These are phyloP conservation scores for Rhogogaster chlorosoma DNA, from an alignment of 2,888 invertebrate genomes.

Conservation along the genomic window DNA sequence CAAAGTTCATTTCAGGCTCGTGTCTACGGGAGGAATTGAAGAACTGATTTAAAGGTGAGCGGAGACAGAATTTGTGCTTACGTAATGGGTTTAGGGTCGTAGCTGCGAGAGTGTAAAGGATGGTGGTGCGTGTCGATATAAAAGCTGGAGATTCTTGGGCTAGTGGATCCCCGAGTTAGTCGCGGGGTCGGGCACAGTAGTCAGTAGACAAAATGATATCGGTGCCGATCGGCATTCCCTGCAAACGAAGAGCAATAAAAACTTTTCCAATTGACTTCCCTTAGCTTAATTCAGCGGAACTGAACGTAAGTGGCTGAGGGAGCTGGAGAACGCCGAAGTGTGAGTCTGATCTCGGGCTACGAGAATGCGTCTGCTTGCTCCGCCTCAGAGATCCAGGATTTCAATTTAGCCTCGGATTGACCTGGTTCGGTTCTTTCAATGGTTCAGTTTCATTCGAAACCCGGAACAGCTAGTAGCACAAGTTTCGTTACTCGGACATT, in stretches of 20 bases:
- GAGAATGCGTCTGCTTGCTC: slow-evolving; percentile 48
- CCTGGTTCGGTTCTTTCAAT: slow-evolving; percentile 61
- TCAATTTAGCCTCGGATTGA: slow-evolving; percentile 62
- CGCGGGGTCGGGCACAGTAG: background rate
- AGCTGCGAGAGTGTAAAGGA: background rate
- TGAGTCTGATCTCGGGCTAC: slow-evolving; percentile 49
- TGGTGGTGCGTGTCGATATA: slow-evolving; percentile 20
- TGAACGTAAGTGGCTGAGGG: slow-evolving; percentile 61
- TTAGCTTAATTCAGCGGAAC: slow-evolving; percentile 68
- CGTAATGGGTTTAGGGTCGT: slow-evolving; percentile 1
- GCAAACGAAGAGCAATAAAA: slow-evolving; percentile 70
- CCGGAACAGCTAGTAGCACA: background rate
- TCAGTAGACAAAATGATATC: slow-evolving; percentile 60
- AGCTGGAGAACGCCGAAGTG: slow-evolving; percentile 35
- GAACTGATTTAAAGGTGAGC: background rate
- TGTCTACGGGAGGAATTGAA: background rate
- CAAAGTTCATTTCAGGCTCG: background rate
- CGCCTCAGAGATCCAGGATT: slow-evolving; percentile 56
- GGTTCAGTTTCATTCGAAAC: slow-evolving; percentile 57
- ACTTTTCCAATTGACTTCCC: slow-evolving; percentile 73
- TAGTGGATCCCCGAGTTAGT: background rate
- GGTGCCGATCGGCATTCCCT: slow-evolving; percentile 65
- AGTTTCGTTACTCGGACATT: slow-evolving; percentile 27
- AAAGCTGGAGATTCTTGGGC: background rate
- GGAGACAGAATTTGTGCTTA: background rate